phyloP scores from a whole-genome alignment of 2,797 vertebrate genomes.

The Sebastes umbrosus region DNA sequence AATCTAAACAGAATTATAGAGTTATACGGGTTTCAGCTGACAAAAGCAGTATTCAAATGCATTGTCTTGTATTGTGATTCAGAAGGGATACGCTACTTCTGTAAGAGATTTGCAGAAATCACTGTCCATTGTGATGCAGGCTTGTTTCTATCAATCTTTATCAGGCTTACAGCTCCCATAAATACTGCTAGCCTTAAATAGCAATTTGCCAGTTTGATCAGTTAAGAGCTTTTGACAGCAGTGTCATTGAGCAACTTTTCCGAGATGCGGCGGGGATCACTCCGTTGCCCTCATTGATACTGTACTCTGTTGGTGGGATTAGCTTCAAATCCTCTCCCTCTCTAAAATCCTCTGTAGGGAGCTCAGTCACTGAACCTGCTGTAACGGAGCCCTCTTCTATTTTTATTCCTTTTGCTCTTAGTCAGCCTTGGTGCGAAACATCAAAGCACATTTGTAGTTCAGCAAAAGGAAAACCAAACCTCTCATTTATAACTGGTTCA shows the following conservation, averaged over 20 bases:
- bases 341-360: slow-evolving; percentile 70
- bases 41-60: slow-evolving; percentile 20
- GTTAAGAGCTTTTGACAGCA: slow-evolving; percentile 66
- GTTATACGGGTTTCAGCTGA: slow-evolving; percentile 11
- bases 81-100: slow-evolving; percentile 20
- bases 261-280: slow-evolving; percentile 53
- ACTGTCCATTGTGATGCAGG: slow-evolving; percentile 35
- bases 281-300: slow-evolving; percentile 68
- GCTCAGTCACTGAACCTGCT: slow-evolving; percentile 68
- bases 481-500: slow-evolving; percentile 66
- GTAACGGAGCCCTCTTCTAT: slow-evolving; percentile 68
- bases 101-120: slow-evolving; percentile 43
- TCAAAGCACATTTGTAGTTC: slow-evolving; percentile 72
- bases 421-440: slow-evolving; percentile 65
- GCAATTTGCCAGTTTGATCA: slow-evolving; percentile 65
- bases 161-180: slow-evolving; percentile 40
- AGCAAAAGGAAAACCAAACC: slow-evolving; percentile 53
- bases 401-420: slow-evolving; percentile 61
- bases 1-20: slow-evolving; percentile 14
- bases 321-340: slow-evolving; percentile 74
- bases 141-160: slow-evolving; percentile 42
- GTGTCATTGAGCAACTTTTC: slow-evolving; percentile 65
- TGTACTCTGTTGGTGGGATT: slow-evolving; percentile 74
- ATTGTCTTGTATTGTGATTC: slow-evolving; percentile 23
- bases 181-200: slow-evolving; percentile 54